A percentile compares a stretch with the other conserved stretches of the same genome.
Evolutionary conservation across 2,888 invertebrate species (phyloP).

Genomic region (Serripes groenlandicus): DNA sequence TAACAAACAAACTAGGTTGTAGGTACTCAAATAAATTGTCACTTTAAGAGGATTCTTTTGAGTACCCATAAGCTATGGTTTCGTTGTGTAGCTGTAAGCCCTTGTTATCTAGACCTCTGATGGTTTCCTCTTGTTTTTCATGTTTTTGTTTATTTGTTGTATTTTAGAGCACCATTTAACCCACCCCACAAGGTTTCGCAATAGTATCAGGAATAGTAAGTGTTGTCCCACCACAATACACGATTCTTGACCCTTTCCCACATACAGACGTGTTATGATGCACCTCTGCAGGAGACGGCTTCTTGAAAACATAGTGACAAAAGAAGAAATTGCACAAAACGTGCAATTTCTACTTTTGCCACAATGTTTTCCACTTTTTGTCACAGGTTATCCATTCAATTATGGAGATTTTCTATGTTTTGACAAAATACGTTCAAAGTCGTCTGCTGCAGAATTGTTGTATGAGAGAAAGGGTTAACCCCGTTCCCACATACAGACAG

Average conservation of each 20-base stretch:
- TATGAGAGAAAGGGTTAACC: no score
- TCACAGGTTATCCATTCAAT: neutral
- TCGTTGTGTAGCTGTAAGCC: no score
- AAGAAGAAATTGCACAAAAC: neutral
- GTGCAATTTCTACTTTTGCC: neutral
- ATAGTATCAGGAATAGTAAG: slow-evolving; percentile 68
- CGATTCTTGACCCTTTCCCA: neutral
- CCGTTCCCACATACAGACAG: no score
- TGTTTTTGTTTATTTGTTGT: neutral
- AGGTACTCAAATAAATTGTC: no score
- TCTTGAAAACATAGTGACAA: neutral
- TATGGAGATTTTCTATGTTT: no score
- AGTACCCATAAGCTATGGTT: no score
- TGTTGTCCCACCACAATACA: slow-evolving; percentile 13
- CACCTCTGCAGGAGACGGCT: neutral
- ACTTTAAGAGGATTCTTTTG: no score
- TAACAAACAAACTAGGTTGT: no score
- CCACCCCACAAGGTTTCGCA: slow-evolving; percentile 66
- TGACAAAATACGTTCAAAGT: no score
- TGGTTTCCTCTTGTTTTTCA: no score
- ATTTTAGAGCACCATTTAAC: slow-evolving; percentile 65
- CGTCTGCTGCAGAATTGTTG: no score
- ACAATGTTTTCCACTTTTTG: neutral
- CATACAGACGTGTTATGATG: neutral
- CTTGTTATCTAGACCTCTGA: no score